Percentiles rank a stretch among this genome's conserved stretches.
phyloP scores from a whole-genome alignment of 1,140 invertebrate genomes.

The Drosophila kanapiae region DNA sequence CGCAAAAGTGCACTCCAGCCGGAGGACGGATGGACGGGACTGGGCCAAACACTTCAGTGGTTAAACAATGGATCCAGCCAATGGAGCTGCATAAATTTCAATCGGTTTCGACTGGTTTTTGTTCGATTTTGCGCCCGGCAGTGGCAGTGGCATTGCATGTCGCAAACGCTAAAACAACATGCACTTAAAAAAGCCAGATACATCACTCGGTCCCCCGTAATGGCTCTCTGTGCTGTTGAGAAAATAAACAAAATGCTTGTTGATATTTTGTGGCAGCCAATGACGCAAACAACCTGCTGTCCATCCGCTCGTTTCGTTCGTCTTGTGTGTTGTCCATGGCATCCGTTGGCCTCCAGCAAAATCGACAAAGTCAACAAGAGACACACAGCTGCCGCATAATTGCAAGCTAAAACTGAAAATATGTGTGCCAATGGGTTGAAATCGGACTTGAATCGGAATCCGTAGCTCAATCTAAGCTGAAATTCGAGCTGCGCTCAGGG shows the following conservation, averaged over 20 bases:
- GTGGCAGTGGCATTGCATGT: conserved; percentile 69
- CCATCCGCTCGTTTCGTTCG: conserved; percentile 24
- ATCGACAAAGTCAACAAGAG: conserved; percentile 75
- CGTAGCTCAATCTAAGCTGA: conserved; percentile 1
- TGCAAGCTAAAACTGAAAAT: conserved; percentile 69
- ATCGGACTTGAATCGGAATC: background rate
- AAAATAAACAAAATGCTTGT: conserved; percentile 83
- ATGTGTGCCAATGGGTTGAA: conserved; percentile 49
- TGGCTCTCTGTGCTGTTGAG: conserved; percentile 55
- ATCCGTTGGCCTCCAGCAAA: conserved; percentile 69
- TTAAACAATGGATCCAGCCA: conserved; percentile 71
- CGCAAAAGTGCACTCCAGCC: conserved; percentile 27
- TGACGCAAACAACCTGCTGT: conserved; percentile 74
- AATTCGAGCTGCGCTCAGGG: conserved; percentile 19
- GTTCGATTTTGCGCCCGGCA: conserved; percentile 32
- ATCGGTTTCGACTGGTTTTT: background rate
- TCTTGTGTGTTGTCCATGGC: conserved; percentile 44
- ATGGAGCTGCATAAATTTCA: conserved; percentile 77
- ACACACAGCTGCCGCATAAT: conserved; percentile 63
- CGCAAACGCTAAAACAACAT: conserved; percentile 80
- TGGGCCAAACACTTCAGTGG: conserved; percentile 48
- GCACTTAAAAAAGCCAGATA: conserved; percentile 72
- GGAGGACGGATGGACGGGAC: conserved; percentile 36
- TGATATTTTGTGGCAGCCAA: conserved; percentile 82
- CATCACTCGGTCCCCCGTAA: background rate